These are phyloP conservation scores for Perognathus longimembris DNA, from an alignment of 2,113 vertebrate genomes.

Conservation along the genomic window DNA sequence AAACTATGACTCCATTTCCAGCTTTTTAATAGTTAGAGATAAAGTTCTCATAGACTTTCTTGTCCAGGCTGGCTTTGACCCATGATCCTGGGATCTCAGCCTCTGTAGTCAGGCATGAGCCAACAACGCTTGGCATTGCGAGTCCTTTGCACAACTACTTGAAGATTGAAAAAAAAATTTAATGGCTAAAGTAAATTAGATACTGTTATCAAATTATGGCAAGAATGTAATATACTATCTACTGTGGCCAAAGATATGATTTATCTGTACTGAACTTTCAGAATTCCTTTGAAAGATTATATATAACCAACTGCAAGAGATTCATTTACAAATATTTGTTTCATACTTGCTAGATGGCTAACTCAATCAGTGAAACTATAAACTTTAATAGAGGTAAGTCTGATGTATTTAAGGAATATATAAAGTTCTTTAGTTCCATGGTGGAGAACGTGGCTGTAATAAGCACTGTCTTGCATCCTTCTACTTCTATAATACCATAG, in stretches of 20 bases:
- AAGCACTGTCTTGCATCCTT: not conserved
- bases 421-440: not conserved
- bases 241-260: not conserved
- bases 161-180: not conserved
- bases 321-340: not conserved
- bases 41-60: no score
- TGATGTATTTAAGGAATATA: not conserved
- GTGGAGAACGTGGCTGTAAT: not conserved
- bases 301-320: not conserved
- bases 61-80: no score
- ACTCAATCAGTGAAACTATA: not conserved
- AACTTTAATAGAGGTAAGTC: not conserved
- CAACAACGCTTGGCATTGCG: no score
- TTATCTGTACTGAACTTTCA: constrained; percentile 5
- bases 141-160: no score
- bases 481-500: not conserved
- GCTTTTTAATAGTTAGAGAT: no score
- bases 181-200: not conserved
- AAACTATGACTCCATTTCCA: no score
- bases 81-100: no score
- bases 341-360: not conserved
- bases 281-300: constrained; percentile 2
- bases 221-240: not conserved
- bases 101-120: no score
- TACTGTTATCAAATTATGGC: constrained; percentile 20